Evolutionary conservation across 2,113 vertebrate species (phyloP), one percentile per base, ranked within the genome.

Genomic region (Cephalopterus ornatus): DNA sequence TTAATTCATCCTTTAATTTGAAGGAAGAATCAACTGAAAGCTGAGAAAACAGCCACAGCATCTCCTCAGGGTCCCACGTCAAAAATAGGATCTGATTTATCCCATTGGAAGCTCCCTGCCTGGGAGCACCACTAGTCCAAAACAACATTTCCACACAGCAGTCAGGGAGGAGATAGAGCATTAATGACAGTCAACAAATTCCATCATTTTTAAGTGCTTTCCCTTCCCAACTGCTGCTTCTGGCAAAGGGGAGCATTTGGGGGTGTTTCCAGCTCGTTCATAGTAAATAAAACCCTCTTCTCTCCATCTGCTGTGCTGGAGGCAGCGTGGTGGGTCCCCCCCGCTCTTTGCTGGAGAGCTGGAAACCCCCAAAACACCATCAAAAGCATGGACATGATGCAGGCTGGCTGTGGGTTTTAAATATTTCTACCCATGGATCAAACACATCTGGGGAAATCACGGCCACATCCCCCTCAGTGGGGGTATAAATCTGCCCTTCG

Each of bases 251-350:
- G 90, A 93, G 68, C 5, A 4, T 68, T 72, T 90, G 88, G 85
- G 88, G 95, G 78, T 61, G 88, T 96, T 97, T 79, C 92, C 88
- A 68, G 68, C 66, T 92, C 8, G 0, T 19, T 88, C 18, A 6
- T 44, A 96, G 93, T 94, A 96, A 97, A 94, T 68, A 96, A 91
- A 94, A 86, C 68, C 90, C 65, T 90, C 59, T 79, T 18, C 55
- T 81, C 83, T 93, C 95, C 95, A 97, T 96, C 95, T 97, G 96
- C 83, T 1, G 0, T 0, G 4, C 85, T 39, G 77, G 42, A 67
- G 62, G 75, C 3, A 2, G 18, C 0, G 0, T 1, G 0, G 28
- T 3, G 4, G 58, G 62, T 76, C 11, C 47, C 52, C 44, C 33
- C 46, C n/a, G n/a, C n/a, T 77, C 37, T 44, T 80, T 2, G 1